Evolutionary conservation across 1,140 invertebrate species (phyloP).

Genomic region (Lethocerus indicus): DNA sequence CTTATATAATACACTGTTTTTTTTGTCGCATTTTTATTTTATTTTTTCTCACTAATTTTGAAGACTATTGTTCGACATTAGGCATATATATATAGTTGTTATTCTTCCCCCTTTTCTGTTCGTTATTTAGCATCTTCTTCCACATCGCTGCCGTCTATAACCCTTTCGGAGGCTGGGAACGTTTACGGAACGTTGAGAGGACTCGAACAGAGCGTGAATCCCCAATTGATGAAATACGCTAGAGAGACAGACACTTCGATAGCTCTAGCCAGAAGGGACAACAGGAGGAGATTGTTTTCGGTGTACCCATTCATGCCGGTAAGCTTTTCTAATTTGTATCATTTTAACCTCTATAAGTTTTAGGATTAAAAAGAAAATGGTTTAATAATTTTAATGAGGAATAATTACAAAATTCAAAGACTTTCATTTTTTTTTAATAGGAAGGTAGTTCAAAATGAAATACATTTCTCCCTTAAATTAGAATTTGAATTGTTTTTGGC

Average conservation of each 20-base stretch:
- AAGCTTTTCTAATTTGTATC: slow-evolving; percentile 20
- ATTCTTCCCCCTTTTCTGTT: neutral
- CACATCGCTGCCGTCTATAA: slow-evolving; percentile 34
- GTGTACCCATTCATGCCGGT: slow-evolving; percentile 44
- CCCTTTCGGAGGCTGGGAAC: slow-evolving; percentile 16
- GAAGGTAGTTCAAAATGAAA: no score
- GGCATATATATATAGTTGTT: neutral
- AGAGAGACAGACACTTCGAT: slow-evolving; percentile 78
- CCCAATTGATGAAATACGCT: slow-evolving; percentile 74
- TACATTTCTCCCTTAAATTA: no score
- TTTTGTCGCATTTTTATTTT: no score
- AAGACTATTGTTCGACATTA: no score
- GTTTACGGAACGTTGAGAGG: slow-evolving; percentile 61
- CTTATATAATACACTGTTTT: no score
- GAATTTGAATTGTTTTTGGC: no score
- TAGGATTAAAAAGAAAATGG: no score
- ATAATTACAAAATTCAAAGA: no score
- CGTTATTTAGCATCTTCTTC: slow-evolving; percentile 3
- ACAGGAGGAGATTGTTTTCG: slow-evolving; percentile 48
- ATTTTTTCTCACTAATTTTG: no score
- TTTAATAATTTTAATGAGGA: no score
- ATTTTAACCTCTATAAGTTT: no score
- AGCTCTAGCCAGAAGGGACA: slow-evolving; percentile 56
- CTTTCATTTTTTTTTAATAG: no score
- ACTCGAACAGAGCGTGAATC: slow-evolving; percentile 78